These are phyloP conservation scores for Rhombomys opimus DNA, from an alignment of 2,113 vertebrate genomes.

Conservation along the genomic window DNA sequence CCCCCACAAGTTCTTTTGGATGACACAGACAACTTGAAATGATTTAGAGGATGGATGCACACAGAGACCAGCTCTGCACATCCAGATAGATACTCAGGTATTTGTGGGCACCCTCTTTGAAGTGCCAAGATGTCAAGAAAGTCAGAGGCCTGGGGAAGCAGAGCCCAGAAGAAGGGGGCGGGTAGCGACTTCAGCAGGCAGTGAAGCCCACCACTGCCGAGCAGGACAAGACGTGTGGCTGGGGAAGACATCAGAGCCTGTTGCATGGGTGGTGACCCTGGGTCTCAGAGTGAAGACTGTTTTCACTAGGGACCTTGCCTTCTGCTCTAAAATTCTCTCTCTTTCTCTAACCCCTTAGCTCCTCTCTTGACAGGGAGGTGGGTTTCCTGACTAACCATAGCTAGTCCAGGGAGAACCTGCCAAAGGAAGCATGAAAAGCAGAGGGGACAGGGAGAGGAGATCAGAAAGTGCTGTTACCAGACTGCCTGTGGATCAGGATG, in stretches of 20 bases:
- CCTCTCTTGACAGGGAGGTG: background rate
- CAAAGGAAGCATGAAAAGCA: background rate
- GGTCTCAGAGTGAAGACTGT: background rate
- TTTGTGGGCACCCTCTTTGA: background rate
- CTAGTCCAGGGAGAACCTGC: background rate
- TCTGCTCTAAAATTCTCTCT: background rate
- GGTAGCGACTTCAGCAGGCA: background rate
- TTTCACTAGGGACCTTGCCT: background rate
- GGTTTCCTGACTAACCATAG: background rate
- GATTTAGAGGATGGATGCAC: background rate
- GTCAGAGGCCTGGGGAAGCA: background rate
- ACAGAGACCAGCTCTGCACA: background rate
- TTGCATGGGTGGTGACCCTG: too few species aligned
- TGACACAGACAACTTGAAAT: background rate
- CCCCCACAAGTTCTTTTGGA: background rate
- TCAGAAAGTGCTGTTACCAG: background rate
- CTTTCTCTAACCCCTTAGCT: background rate
- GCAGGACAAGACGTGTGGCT: too few species aligned
- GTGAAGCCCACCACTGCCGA: rapidly evolving
- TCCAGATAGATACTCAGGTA: background rate
- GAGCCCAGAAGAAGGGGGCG: too few species aligned
- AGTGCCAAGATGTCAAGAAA: background rate
- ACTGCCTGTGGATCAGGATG: background rate
- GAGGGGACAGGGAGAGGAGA: background rate
- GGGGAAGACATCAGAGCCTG: background rate